phyloP scores from a whole-genome alignment of 1,140 invertebrate species.

The Drosophila littoralis region DNA sequence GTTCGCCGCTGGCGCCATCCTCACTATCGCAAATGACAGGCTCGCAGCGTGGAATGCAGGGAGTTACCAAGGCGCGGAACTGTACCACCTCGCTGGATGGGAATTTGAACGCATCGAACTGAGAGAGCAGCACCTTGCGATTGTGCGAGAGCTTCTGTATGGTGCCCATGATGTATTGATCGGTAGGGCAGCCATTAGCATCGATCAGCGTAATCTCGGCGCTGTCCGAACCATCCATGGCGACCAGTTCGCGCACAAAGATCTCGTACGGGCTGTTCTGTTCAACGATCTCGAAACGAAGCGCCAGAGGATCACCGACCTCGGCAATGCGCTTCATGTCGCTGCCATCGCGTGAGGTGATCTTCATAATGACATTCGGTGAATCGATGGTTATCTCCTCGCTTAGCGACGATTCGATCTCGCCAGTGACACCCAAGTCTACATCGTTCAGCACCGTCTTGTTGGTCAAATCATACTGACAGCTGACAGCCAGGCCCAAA shows the following conservation, averaged over 20 bases:
- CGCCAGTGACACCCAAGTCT: slow-evolving; percentile 93
- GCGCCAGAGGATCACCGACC: slow-evolving; percentile 95
- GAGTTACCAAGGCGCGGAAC: slow-evolving; percentile 96
- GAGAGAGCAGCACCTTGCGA: slow-evolving; percentile 91
- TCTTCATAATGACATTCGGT: slow-evolving; percentile 97
- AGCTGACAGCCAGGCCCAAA: slow-evolving; percentile 95
- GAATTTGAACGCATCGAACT: slow-evolving; percentile 99
- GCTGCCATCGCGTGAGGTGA: slow-evolving; percentile 91
- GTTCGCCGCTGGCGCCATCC: slow-evolving; percentile 91
- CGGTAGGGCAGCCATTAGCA: slow-evolving; percentile 95
- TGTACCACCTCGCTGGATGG: slow-evolving; percentile 97
- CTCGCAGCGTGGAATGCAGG: slow-evolving; percentile 95
- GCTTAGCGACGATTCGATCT: slow-evolving; percentile 91
- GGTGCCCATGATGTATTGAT: slow-evolving; percentile 96
- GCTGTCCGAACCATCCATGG: slow-evolving; percentile 96
- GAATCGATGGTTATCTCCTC: slow-evolving; percentile 95
- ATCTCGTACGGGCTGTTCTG: slow-evolving; percentile 97
- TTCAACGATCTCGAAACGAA: slow-evolving; percentile 96
- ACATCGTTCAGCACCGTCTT: slow-evolving; percentile 96
- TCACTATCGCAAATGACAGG: slow-evolving; percentile 94
- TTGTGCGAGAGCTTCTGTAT: slow-evolving; percentile 91
- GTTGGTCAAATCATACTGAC: slow-evolving; percentile 96
- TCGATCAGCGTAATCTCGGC: slow-evolving; percentile 97
- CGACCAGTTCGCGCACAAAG: slow-evolving; percentile 96
- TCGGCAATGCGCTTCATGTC: slow-evolving; percentile 92